Percentiles rank a stretch among this genome's conserved stretches.
Evolutionary conservation across 2,888 invertebrate genomes (phyloP).

Genomic region (Acleris literana): DNA sequence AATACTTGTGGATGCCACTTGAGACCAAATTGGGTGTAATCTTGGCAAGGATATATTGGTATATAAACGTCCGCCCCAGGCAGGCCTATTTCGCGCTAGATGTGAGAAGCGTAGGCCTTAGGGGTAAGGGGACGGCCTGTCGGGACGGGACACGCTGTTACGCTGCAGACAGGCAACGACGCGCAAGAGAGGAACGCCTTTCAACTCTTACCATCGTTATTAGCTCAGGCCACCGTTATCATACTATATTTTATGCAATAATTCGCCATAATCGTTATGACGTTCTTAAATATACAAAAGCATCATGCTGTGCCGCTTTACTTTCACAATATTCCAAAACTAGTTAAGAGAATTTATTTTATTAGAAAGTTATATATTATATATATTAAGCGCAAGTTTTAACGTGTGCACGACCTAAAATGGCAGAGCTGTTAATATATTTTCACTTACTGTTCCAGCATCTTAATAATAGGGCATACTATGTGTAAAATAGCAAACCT

Average conservation of each 20-base stretch:
- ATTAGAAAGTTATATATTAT: not conserved
- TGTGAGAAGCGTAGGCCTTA: slow-evolving; percentile 8
- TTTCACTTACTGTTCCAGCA: slow-evolving; percentile 2
- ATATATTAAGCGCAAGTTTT: not conserved
- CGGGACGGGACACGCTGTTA: not conserved
- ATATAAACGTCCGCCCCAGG: slow-evolving; percentile 5
- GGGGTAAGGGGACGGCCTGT: slow-evolving; percentile 8
- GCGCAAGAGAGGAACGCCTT: not conserved
- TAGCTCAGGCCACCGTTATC: slow-evolving; percentile 17
- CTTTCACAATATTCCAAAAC: not conserved
- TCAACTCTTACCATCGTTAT: not conserved
- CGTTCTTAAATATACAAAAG: slow-evolving; percentile 21
- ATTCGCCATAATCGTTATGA: slow-evolving; percentile 32
- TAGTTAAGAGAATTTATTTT: not conserved
- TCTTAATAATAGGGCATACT: slow-evolving; percentile 21
- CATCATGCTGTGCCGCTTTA: slow-evolving; percentile 23
- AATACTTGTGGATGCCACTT: not conserved
- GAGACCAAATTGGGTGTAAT: not conserved
- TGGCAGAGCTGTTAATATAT: slow-evolving; percentile 15
- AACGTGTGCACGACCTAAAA: slow-evolving; percentile 9
- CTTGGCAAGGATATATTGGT: slow-evolving; percentile 1
- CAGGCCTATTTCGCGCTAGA: slow-evolving; percentile 27
- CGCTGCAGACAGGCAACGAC: not conserved
- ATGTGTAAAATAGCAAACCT: slow-evolving; percentile 49
- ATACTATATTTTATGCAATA: slow-evolving; percentile 14